Percentiles rank a stretch among this genome's conserved stretches.
phyloP scores from a whole-genome alignment of 2,888 invertebrate genomes.

The Falcaria lacertinaria region DNA sequence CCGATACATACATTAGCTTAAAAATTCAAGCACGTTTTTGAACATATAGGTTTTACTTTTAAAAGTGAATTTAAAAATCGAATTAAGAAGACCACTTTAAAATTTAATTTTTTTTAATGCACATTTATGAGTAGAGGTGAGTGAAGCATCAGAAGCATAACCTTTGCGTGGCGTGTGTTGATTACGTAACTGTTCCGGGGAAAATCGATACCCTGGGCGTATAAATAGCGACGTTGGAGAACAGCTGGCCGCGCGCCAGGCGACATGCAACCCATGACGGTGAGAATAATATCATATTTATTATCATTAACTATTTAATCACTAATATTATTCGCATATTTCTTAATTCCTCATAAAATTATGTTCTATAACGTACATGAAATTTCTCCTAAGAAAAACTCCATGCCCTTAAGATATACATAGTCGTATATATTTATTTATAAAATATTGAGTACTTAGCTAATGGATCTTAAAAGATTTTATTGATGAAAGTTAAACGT shows the following conservation, averaged over 20 bases:
- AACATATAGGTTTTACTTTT: too few species aligned
- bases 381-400: too few species aligned
- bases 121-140: conserved; percentile 47
- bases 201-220: conserved; percentile 74
- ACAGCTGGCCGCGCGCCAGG: conserved; percentile 70
- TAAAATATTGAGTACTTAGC: too few species aligned
- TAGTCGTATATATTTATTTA: too few species aligned
- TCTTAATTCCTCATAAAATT: too few species aligned
- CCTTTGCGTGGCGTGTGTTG: conserved; percentile 49
- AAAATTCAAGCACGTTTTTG: neutral
- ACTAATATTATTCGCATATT: too few species aligned
- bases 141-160: conserved; percentile 52
- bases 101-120: conserved; percentile 9
- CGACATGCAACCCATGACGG: conserved; percentile 69
- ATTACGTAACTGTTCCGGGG: conserved; percentile 73
- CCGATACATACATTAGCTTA: conserved; percentile 2
- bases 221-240: conserved; percentile 71
- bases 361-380: too few species aligned
- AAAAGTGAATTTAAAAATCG: conserved; percentile 4
- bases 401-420: too few species aligned
- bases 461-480: too few species aligned
- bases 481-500: too few species aligned
- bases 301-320: too few species aligned
- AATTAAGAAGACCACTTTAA: neutral
- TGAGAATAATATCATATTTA: too few species aligned